A percentile compares a stretch with the other conserved stretches of the same genome.
phyloP scores from a whole-genome alignment of 2,113 vertebrate species.

The crab-eating macaque (Macaca fascicularis) region T2T-MFA8v1.1 NC_088377.1:125466001-125466500 shows the following conservation, averaged over 20 bases:
- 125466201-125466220: neutral
- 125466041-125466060: neutral
- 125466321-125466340: rapidly evolving
- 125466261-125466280: rapidly evolving
- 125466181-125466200: neutral
- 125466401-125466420: neutral
- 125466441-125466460: neutral
- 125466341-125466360: neutral
- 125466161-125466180: neutral
- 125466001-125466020: neutral
- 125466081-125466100: neutral
- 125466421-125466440: neutral
- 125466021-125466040: neutral
- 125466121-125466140: neutral
- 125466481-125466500: constrained; percentile 20
- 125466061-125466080: neutral
- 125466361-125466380: neutral
- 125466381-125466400: neutral
- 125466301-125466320: neutral
- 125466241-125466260: rapidly evolving
- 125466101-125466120: neutral
- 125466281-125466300: too few species aligned
- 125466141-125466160: neutral
- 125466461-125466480: neutral
- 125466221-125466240: neutral